Evolutionary conservation across 2,797 vertebrate species (phyloP), one percentile per base, ranked within the genome.

Genomic region (Brachymystax lenok): DNA sequence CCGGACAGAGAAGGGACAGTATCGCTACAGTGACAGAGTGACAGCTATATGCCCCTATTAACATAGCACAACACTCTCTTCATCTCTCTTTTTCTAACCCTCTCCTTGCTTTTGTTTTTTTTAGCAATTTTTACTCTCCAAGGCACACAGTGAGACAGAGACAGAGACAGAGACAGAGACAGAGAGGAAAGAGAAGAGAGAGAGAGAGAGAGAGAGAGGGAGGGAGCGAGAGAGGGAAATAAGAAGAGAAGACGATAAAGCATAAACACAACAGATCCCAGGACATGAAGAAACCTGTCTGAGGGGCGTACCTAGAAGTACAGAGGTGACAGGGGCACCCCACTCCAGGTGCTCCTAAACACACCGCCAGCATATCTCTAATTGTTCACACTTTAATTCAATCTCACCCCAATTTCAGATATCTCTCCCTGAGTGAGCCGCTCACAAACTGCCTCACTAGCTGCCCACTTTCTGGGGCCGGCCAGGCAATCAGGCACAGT

Each of bases 321-420:
- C 8, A 50, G 46, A 71, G 69, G 21, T 51, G 69, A 52, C 5
- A 4, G 8, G 28, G 2, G 67, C 4, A 16, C 30, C 28, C n/a
- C 21, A 13, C 69, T 19, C 19, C 52, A 56, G 14, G 14, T 10
- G 12, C 40, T 13, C 40, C 40, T 46, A 46, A 46, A 46, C 40
- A 10, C 40, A 46, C 40, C 40, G 0, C 40, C 40, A 46, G 10
- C 10, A 46, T 46, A 59, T 59, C 56, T 59, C 56, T 19, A 59
- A 59, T 59, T 59, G 56, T 66, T 66, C 24, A 66, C 27, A 33
- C 40, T 17, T 46, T 46, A 54, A 67, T 73, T 67, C 46, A 73
- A 77, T 77, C 70, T 77, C 61, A 77, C 59, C 61, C 51, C 70
- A 67, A 67, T 72, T 73, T 67, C 59, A 52, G 70, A 63, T 64